phyloP scores from a whole-genome alignment of 1,140 invertebrate species.

The Drosophila eugracilis region DNA sequence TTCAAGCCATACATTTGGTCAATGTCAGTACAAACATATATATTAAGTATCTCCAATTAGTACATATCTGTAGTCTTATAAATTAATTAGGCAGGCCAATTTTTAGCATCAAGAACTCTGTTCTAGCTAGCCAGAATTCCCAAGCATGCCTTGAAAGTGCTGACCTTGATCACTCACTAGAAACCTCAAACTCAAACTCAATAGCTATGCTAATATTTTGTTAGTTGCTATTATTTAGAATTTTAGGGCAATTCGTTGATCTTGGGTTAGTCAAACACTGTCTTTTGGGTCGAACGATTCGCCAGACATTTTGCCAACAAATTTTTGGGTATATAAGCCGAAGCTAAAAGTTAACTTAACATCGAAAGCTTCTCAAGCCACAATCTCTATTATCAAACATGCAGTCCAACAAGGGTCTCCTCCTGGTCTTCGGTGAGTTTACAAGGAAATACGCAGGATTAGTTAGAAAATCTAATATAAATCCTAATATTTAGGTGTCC shows the following conservation, averaged over 20 bases:
- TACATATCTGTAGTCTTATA: background rate
- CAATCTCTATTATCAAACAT: conserved; percentile 44
- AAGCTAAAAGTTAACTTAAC: conserved; percentile 16
- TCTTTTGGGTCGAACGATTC: conserved; percentile 9
- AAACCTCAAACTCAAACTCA: background rate
- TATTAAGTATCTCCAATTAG: background rate
- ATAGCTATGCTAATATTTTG: conserved; percentile 45
- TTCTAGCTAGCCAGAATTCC: background rate
- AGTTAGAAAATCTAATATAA: background rate
- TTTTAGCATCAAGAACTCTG: background rate
- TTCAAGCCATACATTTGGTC: too few relatives aligned
- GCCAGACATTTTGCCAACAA: conserved; percentile 19
- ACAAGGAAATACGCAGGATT: background rate
- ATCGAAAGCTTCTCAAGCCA: conserved; percentile 40
- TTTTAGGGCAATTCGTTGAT: conserved; percentile 15
- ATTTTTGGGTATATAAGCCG: conserved; percentile 60
- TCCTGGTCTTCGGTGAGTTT: conserved; percentile 60
- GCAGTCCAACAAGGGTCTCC: conserved; percentile 53
- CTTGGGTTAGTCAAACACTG: conserved; percentile 1
- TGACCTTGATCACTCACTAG: conserved; percentile 16
- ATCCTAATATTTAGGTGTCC: conserved; percentile 25
- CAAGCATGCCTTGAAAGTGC: conserved; percentile 2
- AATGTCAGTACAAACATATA: background rate
- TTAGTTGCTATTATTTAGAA: conserved; percentile 45
- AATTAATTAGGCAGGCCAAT: background rate